These are phyloP conservation scores for Lemur catta DNA, from an alignment of 2,797 vertebrate species.

Conservation along the genomic window DNA sequence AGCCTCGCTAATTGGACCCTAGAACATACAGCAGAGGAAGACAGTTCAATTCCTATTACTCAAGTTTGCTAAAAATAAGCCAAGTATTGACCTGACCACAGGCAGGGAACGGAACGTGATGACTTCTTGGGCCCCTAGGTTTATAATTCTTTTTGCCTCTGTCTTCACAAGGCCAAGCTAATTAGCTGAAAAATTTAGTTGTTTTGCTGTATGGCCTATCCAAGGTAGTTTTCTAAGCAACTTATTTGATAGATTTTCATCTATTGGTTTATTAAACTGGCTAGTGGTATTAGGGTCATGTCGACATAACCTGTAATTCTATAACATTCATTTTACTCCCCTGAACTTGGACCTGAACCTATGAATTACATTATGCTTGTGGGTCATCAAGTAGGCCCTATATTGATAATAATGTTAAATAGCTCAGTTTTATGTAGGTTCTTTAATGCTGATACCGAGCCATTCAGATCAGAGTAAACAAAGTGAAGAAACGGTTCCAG, in stretches of 20 bases:
- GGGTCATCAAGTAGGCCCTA: background rate
- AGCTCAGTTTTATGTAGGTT: background rate
- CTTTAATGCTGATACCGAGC: slow-evolving; percentile 62
- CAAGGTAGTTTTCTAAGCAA: background rate
- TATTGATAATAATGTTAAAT: background rate
- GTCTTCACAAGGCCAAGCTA: background rate
- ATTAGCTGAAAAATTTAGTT: background rate
- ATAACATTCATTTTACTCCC: slow-evolving; percentile 14
- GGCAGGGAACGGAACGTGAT: background rate
- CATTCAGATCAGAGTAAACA: slow-evolving; percentile 64
- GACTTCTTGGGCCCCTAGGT: background rate
- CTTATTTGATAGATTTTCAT: slow-evolving; percentile 12
- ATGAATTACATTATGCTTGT: background rate
- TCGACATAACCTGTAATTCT: background rate
- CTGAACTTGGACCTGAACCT: background rate
- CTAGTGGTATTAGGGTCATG: background rate
- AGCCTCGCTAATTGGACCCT: slow-evolving; percentile 59
- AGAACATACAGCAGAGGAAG: slow-evolving; percentile 62
- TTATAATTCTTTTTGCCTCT: background rate
- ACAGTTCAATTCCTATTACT: slow-evolving; percentile 44
- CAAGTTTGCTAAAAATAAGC: slow-evolving; percentile 54
- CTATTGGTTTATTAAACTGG: background rate
- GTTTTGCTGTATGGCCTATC: background rate
- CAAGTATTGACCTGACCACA: slow-evolving; percentile 18
- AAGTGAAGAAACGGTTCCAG: slow-evolving; percentile 16